Evolutionary conservation across 2,113 vertebrate species (phyloP), one percentile per base, ranked within the genome.

Genomic region (Atrichornis clamosus): DNA sequence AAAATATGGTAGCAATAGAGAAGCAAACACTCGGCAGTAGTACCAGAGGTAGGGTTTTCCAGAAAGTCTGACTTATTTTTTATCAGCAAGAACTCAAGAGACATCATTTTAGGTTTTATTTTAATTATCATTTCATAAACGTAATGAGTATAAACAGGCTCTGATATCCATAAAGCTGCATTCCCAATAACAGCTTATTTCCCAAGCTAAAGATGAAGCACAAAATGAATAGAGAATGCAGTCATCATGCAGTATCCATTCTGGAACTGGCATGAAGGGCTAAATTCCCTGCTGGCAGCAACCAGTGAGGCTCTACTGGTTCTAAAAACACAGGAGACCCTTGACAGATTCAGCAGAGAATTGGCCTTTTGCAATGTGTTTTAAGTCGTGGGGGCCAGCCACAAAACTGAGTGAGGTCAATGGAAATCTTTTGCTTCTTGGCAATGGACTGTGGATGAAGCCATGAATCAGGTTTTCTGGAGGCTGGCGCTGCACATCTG

Each of bases 1-100:
- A 96, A 97, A 96, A 95, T 95, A 91, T 97, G 91, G 90, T 95
- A 97, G 95, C 95, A 96, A 95, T 90, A 95, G 86, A 97, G 95
- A 93, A 96, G 94, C 87, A 97, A 82, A 87, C 72, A 73, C 41
- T 95, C 98, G 97, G 96, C 95, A 67, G 50, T 62, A 81, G 86
- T 96, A 87, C 95, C 87, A 96, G 90, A 72, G n/a, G 87, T 89
- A 95, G 67, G 52, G 32, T 79, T 97, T 96, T 92, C 83, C 74
- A 96, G 87, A 91, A 89, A 95, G 39, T 82, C 84, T 74, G 89
- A 80, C 74, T 28, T 63, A 65, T 67, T 95, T 96, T 93, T 96
- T 84, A 95, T 96, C 81, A 50, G 46, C 69, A 72, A 73, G 80
- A 95, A 77, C 52, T 92, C 68, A 58, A 62, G 68, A 69, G 49